A percentile compares a stretch with the other conserved stretches of the same genome.
Conservation (phyloP, 2,888 invertebrate species). For the Poecilobothrus nobilitatus region DNA sequence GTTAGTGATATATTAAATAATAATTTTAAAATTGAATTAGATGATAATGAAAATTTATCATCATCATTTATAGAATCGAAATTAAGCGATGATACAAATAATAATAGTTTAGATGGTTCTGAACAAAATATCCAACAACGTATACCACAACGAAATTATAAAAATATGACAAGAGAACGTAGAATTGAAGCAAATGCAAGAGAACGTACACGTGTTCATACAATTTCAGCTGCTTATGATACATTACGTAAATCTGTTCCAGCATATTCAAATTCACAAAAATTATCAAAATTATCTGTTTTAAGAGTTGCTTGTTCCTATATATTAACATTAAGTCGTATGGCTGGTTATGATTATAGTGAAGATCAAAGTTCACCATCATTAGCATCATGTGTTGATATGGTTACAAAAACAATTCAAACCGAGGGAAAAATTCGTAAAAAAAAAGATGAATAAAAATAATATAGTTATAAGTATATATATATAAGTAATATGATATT, state of each 20-base stretch:
- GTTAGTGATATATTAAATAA: neutral
- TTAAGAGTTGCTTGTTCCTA: slow-evolving; percentile 89
- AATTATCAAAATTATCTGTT: slow-evolving; percentile 86
- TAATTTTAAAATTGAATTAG: neutral
- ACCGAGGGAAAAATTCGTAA: slow-evolving; percentile 82
- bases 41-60: neutral
- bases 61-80: neutral
- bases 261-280: slow-evolving; percentile 86
- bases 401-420: slow-evolving; percentile 86
- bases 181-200: slow-evolving; percentile 91
- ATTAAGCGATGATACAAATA: neutral
- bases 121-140: slow-evolving; percentile 24
- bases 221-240: slow-evolving; percentile 92
- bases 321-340: slow-evolving; percentile 74
- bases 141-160: slow-evolving; percentile 78
- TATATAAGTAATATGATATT: too few species aligned
- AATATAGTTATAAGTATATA: too few species aligned
- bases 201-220: slow-evolving; percentile 86
- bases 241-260: slow-evolving; percentile 76
- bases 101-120: neutral
- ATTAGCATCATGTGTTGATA: slow-evolving; percentile 69
- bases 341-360: slow-evolving; percentile 62
- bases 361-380: slow-evolving; percentile 53
- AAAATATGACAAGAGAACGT: slow-evolving; percentile 89
- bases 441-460: slow-evolving; percentile 62